Evolutionary conservation across 2,797 vertebrate genomes (phyloP).

Genomic region (Argyrosomus regius): DNA sequence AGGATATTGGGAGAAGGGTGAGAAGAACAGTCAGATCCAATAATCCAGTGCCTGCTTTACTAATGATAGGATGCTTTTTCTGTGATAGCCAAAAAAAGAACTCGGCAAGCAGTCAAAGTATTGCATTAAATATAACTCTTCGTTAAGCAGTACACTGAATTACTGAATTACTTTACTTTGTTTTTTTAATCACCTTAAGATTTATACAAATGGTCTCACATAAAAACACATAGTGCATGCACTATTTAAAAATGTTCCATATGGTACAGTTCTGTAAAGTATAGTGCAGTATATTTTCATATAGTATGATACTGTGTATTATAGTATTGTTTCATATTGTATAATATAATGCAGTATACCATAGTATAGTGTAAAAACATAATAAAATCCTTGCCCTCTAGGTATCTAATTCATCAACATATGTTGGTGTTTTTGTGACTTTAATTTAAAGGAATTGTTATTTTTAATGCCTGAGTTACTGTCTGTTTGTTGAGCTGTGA

Average conservation of each 20-base stretch:
- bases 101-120: too few relatives aligned
- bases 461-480: not conserved
- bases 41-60: not conserved
- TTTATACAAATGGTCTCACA: too few relatives aligned
- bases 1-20: not conserved
- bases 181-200: too few relatives aligned
- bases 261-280: too few relatives aligned
- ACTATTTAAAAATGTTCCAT: too few relatives aligned
- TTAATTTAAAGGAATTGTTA: not conserved
- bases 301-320: not conserved
- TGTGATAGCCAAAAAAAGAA: not conserved
- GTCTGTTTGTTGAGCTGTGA: conserved; percentile 46
- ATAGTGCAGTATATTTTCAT: not conserved
- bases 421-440: not conserved
- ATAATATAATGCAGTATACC: not conserved
- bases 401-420: conserved; percentile 1
- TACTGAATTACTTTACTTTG: too few relatives aligned
- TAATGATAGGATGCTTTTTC: not conserved
- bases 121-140: too few relatives aligned
- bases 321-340: too few relatives aligned
- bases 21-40: not conserved
- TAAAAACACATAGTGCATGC: too few relatives aligned
- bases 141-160: too few relatives aligned
- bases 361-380: not conserved
- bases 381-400: not conserved